Base-by-base conservation (phyloP, 2,888 invertebrate species). In the Dilophus febrilis region DNA sequence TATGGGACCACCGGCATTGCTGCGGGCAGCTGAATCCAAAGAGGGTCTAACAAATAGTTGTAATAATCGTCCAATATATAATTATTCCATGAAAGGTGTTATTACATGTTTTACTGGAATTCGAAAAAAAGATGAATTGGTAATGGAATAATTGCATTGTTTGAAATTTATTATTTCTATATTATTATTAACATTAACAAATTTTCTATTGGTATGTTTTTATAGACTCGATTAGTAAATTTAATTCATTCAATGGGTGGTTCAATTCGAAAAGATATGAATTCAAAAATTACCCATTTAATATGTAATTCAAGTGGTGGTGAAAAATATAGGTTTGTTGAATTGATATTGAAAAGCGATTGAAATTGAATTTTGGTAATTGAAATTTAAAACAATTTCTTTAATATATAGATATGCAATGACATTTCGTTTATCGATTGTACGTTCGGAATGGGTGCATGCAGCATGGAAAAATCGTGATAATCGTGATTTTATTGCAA, bases 241-340 rank as follows among this genome's bases (percentile, higher is more conserved):
- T 68, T 90, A 59, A 84, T 94, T 51, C 94, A 94, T 68, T 82
- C 83, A 59, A 94, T 95, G 94, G 92, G 92, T 50, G 95, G 94
- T 37, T 88, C 88, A 52, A 85, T 94, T 54, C 74, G 91, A 47
- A 86, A 84, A 65, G 90, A 94, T 56, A 80, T 88, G 73, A 77
- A 77, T 45, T 73, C 76, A 42, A 82, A 81, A 57, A 84, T 90
- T 49, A 95, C 94, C 40, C 94, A 95, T 69, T 71, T 97, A 49
- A 86, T 97, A 50, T 87, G 94, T 47, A 85, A 84, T 53, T 73
- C 76, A 51, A 83, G 84, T 52, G 81, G 81, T 35, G 91, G 92
- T 44, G 85, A 87, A 51, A 94, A 94, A 67, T 95, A 94, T 64
- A 78, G 85, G 65, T 61, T 47, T 58, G 60, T n/a, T n/a, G n/a